A percentile compares a stretch with the other conserved stretches of the same genome.
phyloP scores from a whole-genome alignment of 2,888 invertebrate species.

The Drosophila helvetica region DNA sequence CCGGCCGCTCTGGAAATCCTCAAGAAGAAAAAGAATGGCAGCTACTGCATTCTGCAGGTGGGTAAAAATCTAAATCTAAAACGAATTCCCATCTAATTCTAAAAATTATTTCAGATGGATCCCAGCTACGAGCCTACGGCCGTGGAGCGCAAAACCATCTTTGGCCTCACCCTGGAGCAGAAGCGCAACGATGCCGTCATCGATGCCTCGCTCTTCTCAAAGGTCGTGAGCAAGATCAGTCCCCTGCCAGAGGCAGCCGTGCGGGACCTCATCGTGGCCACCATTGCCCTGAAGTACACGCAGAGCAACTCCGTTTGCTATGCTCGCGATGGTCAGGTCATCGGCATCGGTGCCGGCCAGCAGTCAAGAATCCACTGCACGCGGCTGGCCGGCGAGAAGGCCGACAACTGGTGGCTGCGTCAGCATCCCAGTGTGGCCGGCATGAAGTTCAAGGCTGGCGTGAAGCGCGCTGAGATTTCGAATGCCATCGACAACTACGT shows the following conservation, averaged over 20 bases:
- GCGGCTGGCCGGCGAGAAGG: conserved; percentile 97
- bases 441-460: conserved; percentile 93
- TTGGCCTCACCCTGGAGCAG: conserved; percentile 93
- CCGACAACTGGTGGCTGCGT: conserved; percentile 98
- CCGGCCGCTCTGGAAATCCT: conserved; percentile 92
- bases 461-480: conserved; percentile 95
- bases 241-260: conserved; percentile 89
- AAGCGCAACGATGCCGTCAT: conserved; percentile 95
- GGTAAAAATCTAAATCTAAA: not conserved
- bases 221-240: conserved; percentile 90
- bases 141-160: conserved; percentile 92
- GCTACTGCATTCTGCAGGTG: conserved; percentile 94
- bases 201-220: conserved; percentile 89
- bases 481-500: conserved; percentile 98
- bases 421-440: conserved; percentile 93
- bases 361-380: conserved; percentile 99
- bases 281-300: conserved; percentile 98
- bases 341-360: conserved; percentile 99
- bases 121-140: conserved; percentile 91
- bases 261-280: conserved; percentile 96
- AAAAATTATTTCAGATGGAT: conserved; percentile 88
- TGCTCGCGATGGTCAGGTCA: conserved; percentile 92
- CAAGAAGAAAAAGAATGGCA: conserved; percentile 97
- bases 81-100: not conserved
- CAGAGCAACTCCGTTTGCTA: conserved; percentile 99